phyloP scores from a whole-genome alignment of 2,797 vertebrate genomes.

The Danio aesculapii region DNA sequence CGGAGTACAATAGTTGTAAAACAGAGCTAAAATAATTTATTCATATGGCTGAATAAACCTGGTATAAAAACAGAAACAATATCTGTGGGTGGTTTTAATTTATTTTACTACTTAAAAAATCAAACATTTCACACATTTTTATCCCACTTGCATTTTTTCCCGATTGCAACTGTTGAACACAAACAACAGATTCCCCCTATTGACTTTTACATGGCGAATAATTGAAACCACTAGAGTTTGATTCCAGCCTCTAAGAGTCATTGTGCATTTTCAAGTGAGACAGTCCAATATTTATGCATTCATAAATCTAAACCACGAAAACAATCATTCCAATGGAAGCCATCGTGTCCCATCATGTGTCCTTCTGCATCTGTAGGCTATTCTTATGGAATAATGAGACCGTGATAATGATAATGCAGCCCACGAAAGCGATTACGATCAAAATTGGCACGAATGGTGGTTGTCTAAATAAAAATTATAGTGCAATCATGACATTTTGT shows the following conservation, averaged over 20 bases:
- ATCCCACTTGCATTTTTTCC: neutral
- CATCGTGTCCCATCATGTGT: slow-evolving; percentile 11
- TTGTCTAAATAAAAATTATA: slow-evolving; percentile 34
- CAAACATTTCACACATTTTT: slow-evolving; percentile 8
- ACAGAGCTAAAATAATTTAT: too few species aligned
- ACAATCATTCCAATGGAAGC: neutral
- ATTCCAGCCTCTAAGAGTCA: slow-evolving; percentile 25
- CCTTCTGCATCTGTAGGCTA: slow-evolving; percentile 17
- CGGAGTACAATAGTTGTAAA: too few species aligned
- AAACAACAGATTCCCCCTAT: slow-evolving; percentile 1
- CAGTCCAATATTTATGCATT: slow-evolving; percentile 27
- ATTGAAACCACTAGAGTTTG: slow-evolving; percentile 32
- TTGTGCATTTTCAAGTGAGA: slow-evolving; percentile 33
- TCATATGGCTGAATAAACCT: too few species aligned
- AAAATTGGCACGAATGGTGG: slow-evolving; percentile 6
- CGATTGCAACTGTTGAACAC: slow-evolving; percentile 1
- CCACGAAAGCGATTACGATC: neutral
- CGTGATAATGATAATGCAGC: neutral
- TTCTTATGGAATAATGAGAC: slow-evolving; percentile 16
- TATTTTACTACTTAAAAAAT: slow-evolving; percentile 29
- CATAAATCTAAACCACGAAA: slow-evolving; percentile 32
- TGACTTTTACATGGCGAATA: slow-evolving; percentile 22
- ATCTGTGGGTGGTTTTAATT: too few species aligned
- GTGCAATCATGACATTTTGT: slow-evolving; percentile 29
- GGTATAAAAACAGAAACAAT: too few species aligned